Evolutionary conservation across 2,113 vertebrate genomes (phyloP).

Genomic region (Morone saxatilis): DNA sequence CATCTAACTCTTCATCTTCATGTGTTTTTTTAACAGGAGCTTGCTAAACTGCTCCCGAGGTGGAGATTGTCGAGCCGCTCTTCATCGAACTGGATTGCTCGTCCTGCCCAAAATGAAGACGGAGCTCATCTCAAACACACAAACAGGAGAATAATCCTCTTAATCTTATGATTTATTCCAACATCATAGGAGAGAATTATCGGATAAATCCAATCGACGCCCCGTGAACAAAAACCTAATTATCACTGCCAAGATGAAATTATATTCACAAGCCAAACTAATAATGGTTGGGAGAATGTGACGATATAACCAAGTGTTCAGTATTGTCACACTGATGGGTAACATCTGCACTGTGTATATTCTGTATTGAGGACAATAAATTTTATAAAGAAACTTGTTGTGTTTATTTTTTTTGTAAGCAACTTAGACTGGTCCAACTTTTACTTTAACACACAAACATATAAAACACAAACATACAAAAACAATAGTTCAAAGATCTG

Average conservation of each 20-base stretch:
- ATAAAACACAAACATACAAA: background rate
- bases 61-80: background rate
- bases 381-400: slow-evolving; percentile 64
- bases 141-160: slow-evolving; percentile 25
- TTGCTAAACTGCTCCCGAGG: slow-evolving; percentile 55
- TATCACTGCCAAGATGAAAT: slow-evolving; percentile 1
- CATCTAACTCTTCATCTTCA: background rate
- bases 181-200: background rate
- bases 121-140: background rate
- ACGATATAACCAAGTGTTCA: background rate
- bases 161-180: slow-evolving; percentile 7
- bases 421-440: background rate
- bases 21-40: slow-evolving; percentile 69
- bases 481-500: background rate
- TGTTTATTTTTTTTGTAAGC: slow-evolving; percentile 7
- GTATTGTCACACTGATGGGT: slow-evolving; percentile 20
- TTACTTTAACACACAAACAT: background rate
- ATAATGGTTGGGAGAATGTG: background rate
- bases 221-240: background rate
- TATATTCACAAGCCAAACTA: background rate
- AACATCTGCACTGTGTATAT: slow-evolving; percentile 31
- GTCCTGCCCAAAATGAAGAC: slow-evolving; percentile 6
- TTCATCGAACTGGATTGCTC: slow-evolving; percentile 17
- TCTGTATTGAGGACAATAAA: slow-evolving; percentile 69
- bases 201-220: background rate